These are phyloP conservation scores for Masnerella sp. DNA, from an alignment of 2,888 invertebrate genomes.

Conservation along the genomic window DNA sequence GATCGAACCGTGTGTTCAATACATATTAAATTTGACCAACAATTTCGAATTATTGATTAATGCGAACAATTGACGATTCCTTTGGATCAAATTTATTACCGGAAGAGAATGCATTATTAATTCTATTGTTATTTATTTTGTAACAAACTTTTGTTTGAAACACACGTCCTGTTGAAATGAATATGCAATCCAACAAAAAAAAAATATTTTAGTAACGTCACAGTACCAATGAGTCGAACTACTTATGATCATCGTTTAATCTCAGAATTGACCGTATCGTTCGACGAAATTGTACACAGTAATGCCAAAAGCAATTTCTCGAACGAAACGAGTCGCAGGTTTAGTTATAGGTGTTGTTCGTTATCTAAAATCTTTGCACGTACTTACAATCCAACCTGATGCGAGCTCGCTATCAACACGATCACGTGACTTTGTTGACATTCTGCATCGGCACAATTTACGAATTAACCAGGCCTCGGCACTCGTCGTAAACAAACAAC, in stretches of 20 bases:
- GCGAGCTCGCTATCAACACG: conserved; percentile 22
- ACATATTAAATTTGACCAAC: conserved; percentile 1
- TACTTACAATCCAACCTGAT: conserved; percentile 35
- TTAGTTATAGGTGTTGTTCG: background rate
- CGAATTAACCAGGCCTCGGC: conserved; percentile 1
- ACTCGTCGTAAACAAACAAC: conserved; percentile 38
- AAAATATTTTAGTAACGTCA: too few relatives aligned
- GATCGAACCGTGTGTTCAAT: conserved; percentile 4
- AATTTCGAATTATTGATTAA: background rate
- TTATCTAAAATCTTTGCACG: conserved; percentile 39
- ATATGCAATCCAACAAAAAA: too few relatives aligned
- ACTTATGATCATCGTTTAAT: too few relatives aligned
- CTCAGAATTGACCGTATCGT: too few relatives aligned
- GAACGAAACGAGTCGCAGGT: conserved; percentile 7
- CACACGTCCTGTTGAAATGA: too few relatives aligned
- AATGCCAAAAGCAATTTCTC: conserved; percentile 23
- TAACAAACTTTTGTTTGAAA: too few relatives aligned
- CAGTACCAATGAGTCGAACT: too few relatives aligned
- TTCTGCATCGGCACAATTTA: conserved; percentile 25
- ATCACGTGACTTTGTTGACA: conserved; percentile 50
- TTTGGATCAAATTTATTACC: background rate
- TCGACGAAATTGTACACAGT: conserved; percentile 27
- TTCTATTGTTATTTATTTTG: conserved; percentile 1
- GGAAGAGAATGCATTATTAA: conserved; percentile 3
- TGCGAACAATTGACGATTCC: background rate